Base-by-base conservation (phyloP, 2,888 invertebrate species). In the Agrilus mali region DNA sequence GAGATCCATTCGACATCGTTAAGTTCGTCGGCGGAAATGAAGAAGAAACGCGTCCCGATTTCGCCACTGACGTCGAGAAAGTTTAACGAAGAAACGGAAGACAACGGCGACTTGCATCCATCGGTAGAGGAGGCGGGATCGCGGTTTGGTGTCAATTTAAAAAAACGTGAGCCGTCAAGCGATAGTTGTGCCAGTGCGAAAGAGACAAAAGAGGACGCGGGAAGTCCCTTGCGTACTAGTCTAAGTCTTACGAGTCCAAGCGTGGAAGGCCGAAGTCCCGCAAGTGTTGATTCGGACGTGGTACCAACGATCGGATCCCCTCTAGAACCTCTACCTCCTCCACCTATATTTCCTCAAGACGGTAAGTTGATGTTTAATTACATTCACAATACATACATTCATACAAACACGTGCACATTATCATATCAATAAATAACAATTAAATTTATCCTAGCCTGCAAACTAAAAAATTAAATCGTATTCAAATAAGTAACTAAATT, bases 71-170 rank as follows among this genome's bases (percentile, higher is more conserved):
- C 63, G 1, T 56, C 62, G 13, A 64, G 62, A 50, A 64, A 61
- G 46, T 54, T 62, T 31, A 50, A 53, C 27, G 57, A 60, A 32
- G 67, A 67, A 20, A 59, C 59, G 13, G 63, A 62, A 22, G 55
- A 56, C 36, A 60, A 69, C 22, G 60, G 57, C 37, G 54, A 51
- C 38, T 71, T 73, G 16, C 78, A 82, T 33, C 82, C 80, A 14
- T 78, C 78, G 36, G 78, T 81, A 2, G 80, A 81, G 61, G 82
- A 82, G 60, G 80, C 81, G 39, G 81, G 82, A 55, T 78, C 78
- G 17, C 70, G 82, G 41, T 82, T 82, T 50, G 80, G 80, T 1
- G 82, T 83, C 2, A 81, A 77, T 57, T 65, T 82, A 46, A 71
- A 82, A 40, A 77, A 78, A 48, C 71, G 82, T 34, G 82, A 82